These are phyloP conservation scores for Gibbula magus DNA, from an alignment of 2,888 invertebrate species.

Conservation along the genomic window DNA sequence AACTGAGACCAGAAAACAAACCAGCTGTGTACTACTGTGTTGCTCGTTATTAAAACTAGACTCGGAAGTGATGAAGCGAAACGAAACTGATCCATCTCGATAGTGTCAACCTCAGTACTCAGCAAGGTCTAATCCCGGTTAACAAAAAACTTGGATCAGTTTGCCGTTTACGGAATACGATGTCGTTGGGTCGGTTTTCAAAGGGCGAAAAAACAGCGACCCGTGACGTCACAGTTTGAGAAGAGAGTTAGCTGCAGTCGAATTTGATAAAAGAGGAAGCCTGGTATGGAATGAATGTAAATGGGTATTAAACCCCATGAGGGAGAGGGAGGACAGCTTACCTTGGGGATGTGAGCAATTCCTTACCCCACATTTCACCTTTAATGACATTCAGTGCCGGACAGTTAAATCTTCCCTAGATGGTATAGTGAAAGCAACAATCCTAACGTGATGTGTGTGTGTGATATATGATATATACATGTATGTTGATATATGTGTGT, in stretches of 20 bases:
- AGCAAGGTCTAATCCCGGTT: constrained; percentile 11
- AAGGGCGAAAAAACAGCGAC: neutral
- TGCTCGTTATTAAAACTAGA: constrained; percentile 23
- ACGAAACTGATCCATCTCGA: constrained; percentile 18
- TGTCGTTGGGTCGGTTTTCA: constrained; percentile 1
- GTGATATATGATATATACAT: constrained; percentile 1
- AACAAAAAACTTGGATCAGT: constrained; percentile 19
- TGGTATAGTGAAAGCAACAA: neutral
- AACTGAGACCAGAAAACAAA: constrained; percentile 21
- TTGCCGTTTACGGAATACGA: constrained; percentile 17
- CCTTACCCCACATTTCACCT: neutral
- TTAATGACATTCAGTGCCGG: neutral
- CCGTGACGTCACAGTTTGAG: neutral
- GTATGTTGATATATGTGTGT: too few relatives aligned
- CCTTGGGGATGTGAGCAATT: neutral
- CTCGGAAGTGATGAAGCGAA: constrained; percentile 18
- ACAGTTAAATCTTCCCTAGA: neutral
- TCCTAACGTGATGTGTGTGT: neutral
- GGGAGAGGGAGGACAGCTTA: neutral
- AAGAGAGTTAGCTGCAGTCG: neutral
- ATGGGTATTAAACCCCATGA: constrained; percentile 4
- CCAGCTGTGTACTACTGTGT: constrained; percentile 1
- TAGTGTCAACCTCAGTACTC: constrained; percentile 1
- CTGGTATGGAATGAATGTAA: neutral
- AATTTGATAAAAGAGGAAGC: neutral